phyloP scores from a whole-genome alignment of 2,888 invertebrate genomes.

The Euzophera pinguis region DNA sequence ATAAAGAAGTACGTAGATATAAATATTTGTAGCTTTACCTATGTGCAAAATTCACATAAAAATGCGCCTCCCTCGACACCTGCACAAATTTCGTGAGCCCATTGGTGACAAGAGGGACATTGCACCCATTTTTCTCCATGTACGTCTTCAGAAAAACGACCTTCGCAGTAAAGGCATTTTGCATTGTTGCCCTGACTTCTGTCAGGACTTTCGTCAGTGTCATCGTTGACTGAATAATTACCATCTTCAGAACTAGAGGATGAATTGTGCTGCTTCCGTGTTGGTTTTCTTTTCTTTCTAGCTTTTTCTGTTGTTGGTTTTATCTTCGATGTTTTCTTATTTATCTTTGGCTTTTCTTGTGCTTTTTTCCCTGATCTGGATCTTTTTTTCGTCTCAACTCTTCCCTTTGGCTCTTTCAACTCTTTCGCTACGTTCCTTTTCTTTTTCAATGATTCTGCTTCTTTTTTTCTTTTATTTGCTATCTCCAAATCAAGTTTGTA shows the following conservation, averaged over 20 bases:
- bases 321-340: conserved; percentile 8
- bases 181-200: conserved; percentile 12
- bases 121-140: conserved; percentile 17
- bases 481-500: conserved; percentile 14
- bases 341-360: conserved; percentile 5
- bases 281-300: conserved; percentile 12
- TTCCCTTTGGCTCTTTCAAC: conserved; percentile 9
- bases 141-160: conserved; percentile 16
- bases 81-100: conserved; percentile 15
- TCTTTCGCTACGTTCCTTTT: conserved; percentile 7
- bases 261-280: neutral
- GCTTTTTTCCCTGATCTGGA: neutral
- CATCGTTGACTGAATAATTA: conserved; percentile 14
- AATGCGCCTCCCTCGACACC: conserved; percentile 7
- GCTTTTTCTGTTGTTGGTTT: neutral
- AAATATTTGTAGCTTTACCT: neutral
- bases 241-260: conserved; percentile 10
- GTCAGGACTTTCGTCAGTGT: conserved; percentile 16
- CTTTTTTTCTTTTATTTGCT: conserved; percentile 9
- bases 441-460: conserved; percentile 11
- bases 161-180: conserved; percentile 16
- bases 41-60: conserved; percentile 8
- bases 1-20: neutral
- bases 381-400: neutral
- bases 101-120: conserved; percentile 15